Evolutionary conservation across 1,140 invertebrate species (phyloP), one percentile per base, ranked within the genome.

Genomic region (Tachypleus tridentatus): DNA sequence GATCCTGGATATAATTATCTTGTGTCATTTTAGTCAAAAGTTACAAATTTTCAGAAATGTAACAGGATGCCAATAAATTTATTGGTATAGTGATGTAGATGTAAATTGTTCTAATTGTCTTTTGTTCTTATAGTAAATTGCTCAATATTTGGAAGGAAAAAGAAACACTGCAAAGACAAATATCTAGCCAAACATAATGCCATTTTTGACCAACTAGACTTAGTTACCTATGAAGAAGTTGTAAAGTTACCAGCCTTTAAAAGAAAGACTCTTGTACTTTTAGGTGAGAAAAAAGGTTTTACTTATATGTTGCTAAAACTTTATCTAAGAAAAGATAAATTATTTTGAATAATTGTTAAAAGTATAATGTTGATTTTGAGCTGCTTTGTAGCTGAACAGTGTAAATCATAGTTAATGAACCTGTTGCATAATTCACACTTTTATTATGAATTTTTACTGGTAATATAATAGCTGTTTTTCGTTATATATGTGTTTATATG

Each of bases 141-240:
- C 83, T 95, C 93, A 79, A 93, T 96, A 82, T 97, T 97, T 78
- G 90, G 91, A 73, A 90, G 89, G 75, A 98, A 95, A 84, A 68
- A 68, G 57, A 98, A 97, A 84, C 97, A 93, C 77, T 93, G 91
- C 75, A 93, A 93, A 77, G 97, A 98, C 81, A 99, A 99, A 80
- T 98, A 98, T 82, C 83, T 98, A 75, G 67, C 94, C 60, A 99
- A 99, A 79, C 94, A 98, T 80, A 98, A 98, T 78, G 91, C 93
- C 62, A 89, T 97, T 64, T 96, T 98, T 79, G 97, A 99, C 81
- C 95, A 98, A 80, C 85, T 99, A 74, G 96, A 99, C 82, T 84
- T 99, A 76, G 93, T 97, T 69, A 98, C 96, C 6, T 99, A 99
- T 77, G 97, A 99, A 80, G 97, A 98, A 82, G 95, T 99, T 72